Percentiles rank a stretch among this genome's conserved stretches.
phyloP scores from a whole-genome alignment of 2,113 vertebrate species.

The Mobula birostris region DNA sequence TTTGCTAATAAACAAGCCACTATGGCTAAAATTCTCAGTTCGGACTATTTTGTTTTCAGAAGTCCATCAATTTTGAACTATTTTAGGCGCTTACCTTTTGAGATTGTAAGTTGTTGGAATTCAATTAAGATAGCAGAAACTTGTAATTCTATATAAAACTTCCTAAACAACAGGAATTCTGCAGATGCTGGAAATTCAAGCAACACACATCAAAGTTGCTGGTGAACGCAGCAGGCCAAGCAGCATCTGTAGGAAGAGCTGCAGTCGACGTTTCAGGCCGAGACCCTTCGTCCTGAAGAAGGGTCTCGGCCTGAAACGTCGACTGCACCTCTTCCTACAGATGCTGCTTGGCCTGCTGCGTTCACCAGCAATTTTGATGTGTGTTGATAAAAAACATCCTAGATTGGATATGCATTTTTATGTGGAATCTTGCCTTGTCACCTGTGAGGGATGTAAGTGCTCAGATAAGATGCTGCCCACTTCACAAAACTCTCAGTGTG shows the following conservation, averaged over 20 bases:
- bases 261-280: too few species aligned
- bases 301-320: too few species aligned
- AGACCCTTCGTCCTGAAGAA: too few species aligned
- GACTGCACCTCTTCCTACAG: too few species aligned
- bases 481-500: background rate
- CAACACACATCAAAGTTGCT: too few species aligned
- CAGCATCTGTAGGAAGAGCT: too few species aligned
- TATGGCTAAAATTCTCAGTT: background rate
- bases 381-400: too few species aligned
- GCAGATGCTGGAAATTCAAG: too few species aligned
- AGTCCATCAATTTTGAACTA: background rate
- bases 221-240: too few species aligned
- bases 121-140: background rate
- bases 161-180: too few species aligned
- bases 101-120: background rate
- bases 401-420: background rate
- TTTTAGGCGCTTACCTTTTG: background rate
- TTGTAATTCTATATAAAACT: background rate
- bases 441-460: background rate
- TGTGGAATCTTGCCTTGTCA: background rate
- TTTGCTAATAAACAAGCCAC: background rate
- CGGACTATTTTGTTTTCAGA: background rate
- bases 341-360: too few species aligned
- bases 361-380: too few species aligned
- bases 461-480: background rate